Conservation (phyloP, 2,888 invertebrate genomes). For the Netelia virgata region DNA sequence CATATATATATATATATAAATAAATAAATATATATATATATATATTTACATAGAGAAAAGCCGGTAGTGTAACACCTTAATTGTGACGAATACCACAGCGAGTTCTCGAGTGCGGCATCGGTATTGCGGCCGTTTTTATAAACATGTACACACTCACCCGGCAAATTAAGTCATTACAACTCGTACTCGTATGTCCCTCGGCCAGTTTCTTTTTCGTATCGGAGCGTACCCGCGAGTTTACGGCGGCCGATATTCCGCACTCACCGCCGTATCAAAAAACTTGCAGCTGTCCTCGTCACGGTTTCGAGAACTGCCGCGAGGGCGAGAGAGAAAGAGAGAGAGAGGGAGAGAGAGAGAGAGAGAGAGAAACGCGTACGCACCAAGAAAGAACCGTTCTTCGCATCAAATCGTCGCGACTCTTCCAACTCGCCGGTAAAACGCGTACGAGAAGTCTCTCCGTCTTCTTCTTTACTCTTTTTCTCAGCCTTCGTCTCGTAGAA, state of each 20-base stretch:
- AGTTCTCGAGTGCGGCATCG: conserved; percentile 35
- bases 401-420: conserved; percentile 41
- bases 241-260: conserved; percentile 13
- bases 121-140: conserved; percentile 65
- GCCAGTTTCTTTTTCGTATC: conserved; percentile 26
- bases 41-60: conserved; percentile 3
- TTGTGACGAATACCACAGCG: conserved; percentile 54
- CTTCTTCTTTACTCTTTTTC: background rate
- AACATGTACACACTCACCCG: conserved; percentile 47
- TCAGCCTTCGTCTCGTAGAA: background rate
- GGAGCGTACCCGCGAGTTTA: background rate
- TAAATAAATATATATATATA: no score
- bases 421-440: conserved; percentile 22
- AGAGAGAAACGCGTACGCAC: background rate
- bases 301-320: background rate
- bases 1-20: no score
- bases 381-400: conserved; percentile 6
- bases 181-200: conserved; percentile 9
- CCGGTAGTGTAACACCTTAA: conserved; percentile 72
- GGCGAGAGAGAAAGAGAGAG: background rate
- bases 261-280: conserved; percentile 6
- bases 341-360: conserved; percentile 4
- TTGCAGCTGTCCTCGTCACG: conserved; percentile 43
- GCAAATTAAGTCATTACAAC: conserved; percentile 76
- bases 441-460: background rate